Conservation (phyloP, 2,113 vertebrate species). For the Ascaphus truei region DNA sequence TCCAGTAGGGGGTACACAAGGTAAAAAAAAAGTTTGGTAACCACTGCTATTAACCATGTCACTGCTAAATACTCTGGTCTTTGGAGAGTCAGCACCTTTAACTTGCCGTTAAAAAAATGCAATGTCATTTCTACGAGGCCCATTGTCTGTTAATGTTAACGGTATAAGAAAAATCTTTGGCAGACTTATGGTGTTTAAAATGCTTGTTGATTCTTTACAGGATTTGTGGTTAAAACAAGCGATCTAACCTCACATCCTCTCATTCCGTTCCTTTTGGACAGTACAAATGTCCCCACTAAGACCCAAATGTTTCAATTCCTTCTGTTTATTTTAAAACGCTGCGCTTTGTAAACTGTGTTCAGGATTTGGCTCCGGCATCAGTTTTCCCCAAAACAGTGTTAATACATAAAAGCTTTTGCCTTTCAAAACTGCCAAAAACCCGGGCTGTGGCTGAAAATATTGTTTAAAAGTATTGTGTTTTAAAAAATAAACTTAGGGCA, state of each 20-base stretch:
- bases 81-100: too few species aligned
- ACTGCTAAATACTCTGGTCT: too few species aligned
- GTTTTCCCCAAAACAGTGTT: not conserved
- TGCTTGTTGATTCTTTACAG: slow-evolving; percentile 5
- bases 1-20: too few species aligned
- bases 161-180: not conserved
- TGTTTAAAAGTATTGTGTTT: not conserved
- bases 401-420: not conserved
- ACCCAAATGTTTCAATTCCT: not conserved
- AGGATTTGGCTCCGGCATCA: not conserved
- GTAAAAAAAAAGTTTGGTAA: too few species aligned
- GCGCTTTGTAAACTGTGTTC: not conserved
- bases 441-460: not conserved
- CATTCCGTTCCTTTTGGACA: not conserved
- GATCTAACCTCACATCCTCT: not conserved
- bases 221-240: not conserved
- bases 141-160: too few species aligned
- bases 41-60: too few species aligned
- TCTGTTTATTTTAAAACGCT: slow-evolving; percentile 13
- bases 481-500: not conserved
- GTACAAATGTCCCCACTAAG: not conserved
- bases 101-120: too few species aligned
- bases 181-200: not conserved
- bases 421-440: not conserved
- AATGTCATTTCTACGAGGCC: too few species aligned